Base-by-base conservation (phyloP, 1,140 invertebrate species). In the Dendrolimus punctatus region DNA sequence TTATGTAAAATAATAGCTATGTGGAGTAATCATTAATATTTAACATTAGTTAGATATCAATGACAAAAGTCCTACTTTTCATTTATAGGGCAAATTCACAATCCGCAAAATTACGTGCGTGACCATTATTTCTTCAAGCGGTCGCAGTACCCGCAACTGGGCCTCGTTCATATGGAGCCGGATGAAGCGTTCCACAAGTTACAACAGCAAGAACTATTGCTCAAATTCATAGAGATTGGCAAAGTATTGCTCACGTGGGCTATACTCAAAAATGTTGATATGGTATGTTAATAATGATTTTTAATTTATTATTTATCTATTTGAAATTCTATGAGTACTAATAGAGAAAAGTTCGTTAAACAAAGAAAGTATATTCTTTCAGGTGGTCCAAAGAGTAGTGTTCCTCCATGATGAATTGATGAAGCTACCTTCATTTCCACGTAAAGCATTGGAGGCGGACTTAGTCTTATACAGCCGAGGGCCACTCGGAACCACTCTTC, bases 61-160 rank as follows among this genome's bases (percentile, higher is more conserved):
- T 23, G 8, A 36, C 42, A 41, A 40, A 41, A 6, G 10, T 39
- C 4, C 51, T 53, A 45, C 9, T 40, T 39, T 50, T 41, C 39
- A 37, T 37, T 53, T 88, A 84, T 5, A 98, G 96, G 95, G 88
- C 95, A 97, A 91, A 98, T 98, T 62, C 95, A 97, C 67, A 99
- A 98, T 85, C 92, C 96, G 0, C 93, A 95, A 55, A 94, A 95
- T 23, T 99, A 98, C 80, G 98, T 99, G 0, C 88, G 99, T 48
- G 99, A 99, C 75, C 96, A 98, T 80, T 99, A 99, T 81, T 99
- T 99, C 84, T 99, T 99, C 87, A 98, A 99, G 76, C 91, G 99
- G 23, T 98, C 98, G 0, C 97, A 99, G 77, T 99, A 99, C 85
- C 98, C 99, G 0, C 97, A 99, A 84, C 88, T 99, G 39, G 94